Percentiles rank a stretch among this genome's conserved stretches.
Conservation (phyloP, 2,797 vertebrate species). For the Pseudochirops cupreus region DNA sequence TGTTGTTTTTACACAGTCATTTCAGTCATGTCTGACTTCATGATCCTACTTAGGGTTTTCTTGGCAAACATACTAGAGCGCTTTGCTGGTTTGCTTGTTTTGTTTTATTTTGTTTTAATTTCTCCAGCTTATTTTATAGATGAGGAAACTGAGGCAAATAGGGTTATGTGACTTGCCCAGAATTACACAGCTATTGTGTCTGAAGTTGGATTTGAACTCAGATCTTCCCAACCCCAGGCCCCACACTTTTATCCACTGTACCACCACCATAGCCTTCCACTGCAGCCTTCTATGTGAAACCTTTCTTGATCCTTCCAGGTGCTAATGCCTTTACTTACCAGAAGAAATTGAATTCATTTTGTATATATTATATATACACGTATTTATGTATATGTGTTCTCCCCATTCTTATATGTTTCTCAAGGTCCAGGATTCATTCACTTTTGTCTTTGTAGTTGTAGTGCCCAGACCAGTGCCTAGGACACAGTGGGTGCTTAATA, state of each 20-base stretch:
- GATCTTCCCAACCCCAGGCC: too few species aligned
- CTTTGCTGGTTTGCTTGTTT: not conserved
- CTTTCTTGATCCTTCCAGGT: not conserved
- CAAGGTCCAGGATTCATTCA: not conserved
- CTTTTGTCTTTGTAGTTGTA: not conserved
- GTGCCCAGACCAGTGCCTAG: not conserved
- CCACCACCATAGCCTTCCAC: not conserved
- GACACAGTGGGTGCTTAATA: not conserved
- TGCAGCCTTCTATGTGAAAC: not conserved
- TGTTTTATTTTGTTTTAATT: too few species aligned
- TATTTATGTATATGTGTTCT: not conserved
- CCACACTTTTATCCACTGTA: not conserved
- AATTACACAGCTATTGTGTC: not conserved
- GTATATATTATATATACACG: not conserved
- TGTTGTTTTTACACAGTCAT: not conserved
- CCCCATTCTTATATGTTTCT: not conserved
- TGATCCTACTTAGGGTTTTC: not conserved
- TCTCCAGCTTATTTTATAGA: not conserved
- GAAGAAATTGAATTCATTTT: not conserved
- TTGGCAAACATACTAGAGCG: not conserved
- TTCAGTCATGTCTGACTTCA: not conserved
- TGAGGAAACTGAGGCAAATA: not conserved
- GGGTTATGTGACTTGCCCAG: not conserved
- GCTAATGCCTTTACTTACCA: not conserved
- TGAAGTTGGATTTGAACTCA: not conserved